Conservation (phyloP, 2,797 vertebrate genomes). For the Basileuterus tristriatus region DNA sequence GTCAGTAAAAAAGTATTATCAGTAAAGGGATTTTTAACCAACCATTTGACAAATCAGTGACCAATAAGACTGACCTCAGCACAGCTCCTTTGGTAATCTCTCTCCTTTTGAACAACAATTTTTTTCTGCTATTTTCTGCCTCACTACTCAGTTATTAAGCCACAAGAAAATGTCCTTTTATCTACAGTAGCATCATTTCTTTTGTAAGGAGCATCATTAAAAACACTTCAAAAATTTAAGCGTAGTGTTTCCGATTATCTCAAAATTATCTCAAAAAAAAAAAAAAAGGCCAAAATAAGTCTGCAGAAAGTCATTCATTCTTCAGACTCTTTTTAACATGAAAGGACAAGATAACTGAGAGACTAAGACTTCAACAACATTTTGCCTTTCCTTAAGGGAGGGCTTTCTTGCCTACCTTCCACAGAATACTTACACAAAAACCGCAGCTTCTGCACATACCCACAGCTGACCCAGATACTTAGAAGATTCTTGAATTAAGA, state of each 20-base stretch:
- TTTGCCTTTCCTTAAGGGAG: neutral
- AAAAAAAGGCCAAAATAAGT: neutral
- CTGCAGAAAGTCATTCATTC: neutral
- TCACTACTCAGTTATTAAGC: neutral
- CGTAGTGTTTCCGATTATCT: neutral
- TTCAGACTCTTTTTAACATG: neutral
- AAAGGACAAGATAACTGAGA: neutral
- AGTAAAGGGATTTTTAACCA: neutral
- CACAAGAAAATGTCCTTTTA: neutral
- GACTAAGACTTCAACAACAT: neutral
- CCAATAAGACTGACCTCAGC: neutral
- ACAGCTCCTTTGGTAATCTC: neutral
- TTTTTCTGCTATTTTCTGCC: neutral
- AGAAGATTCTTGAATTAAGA: neutral
- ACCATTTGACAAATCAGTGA: neutral
- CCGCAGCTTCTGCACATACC: neutral
- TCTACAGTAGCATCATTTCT: neutral
- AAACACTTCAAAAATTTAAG: neutral
- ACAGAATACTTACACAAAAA: neutral
- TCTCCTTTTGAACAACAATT: neutral
- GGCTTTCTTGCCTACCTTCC: neutral
- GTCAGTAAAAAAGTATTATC: neutral
- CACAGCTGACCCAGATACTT: accelerated
- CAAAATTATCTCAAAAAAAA: neutral
- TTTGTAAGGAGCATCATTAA: neutral